A percentile compares a stretch with the other conserved stretches of the same genome.
Evolutionary conservation across 2,888 invertebrate genomes (phyloP).

Genomic region (Habroteleia sp.): DNA sequence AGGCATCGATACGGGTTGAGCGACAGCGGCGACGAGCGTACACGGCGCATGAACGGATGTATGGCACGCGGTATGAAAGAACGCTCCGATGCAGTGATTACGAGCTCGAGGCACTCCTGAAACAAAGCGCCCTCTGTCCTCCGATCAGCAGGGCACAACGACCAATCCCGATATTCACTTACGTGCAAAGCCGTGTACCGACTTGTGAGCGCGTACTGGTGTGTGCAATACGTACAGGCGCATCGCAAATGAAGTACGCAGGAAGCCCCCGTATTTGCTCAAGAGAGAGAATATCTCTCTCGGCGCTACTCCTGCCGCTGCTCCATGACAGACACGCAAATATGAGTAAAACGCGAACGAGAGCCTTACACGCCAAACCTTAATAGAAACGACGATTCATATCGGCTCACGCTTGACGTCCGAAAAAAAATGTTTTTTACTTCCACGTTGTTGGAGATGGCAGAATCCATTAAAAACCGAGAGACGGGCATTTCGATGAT

Average conservation of each 20-base stretch:
- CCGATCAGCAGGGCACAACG: conserved; percentile 68
- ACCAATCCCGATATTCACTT: conserved; percentile 72
- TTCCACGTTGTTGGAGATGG: conserved; percentile 22
- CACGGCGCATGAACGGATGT: conserved; percentile 61
- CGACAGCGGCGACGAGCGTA: conserved; percentile 16
- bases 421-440: conserved; percentile 37
- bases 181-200: conserved; percentile 36
- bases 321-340: conserved; percentile 57
- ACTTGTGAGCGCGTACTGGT: conserved; percentile 19
- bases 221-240: conserved; percentile 27
- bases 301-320: conserved; percentile 35
- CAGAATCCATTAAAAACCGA: conserved; percentile 34
- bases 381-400: conserved; percentile 43
- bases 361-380: conserved; percentile 52
- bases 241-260: conserved; percentile 57
- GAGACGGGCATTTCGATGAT: conserved; percentile 21
- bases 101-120: conserved; percentile 74
- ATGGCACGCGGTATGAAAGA: conserved; percentile 68
- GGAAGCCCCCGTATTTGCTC: conserved; percentile 61
- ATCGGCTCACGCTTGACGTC: conserved; percentile 33
- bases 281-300: conserved; percentile 55
- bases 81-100: conserved; percentile 70
- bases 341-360: conserved; percentile 46
- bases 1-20: conserved; percentile 51
- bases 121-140: conserved; percentile 78